Evolutionary conservation across 1,140 invertebrate genomes (phyloP).

Genomic region (Charaxes varanes): DNA sequence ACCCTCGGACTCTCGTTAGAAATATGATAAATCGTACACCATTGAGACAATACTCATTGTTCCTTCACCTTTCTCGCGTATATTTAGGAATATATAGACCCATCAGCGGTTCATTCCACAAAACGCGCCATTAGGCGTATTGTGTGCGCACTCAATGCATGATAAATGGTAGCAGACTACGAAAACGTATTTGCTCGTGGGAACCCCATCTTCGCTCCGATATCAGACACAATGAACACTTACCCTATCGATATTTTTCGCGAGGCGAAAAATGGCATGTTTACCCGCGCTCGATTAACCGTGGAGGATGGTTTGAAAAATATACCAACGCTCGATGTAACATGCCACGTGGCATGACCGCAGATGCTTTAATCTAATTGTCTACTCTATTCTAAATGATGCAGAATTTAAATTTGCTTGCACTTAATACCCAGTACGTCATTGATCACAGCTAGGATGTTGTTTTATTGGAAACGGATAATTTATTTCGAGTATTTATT

Average conservation of each 20-base stretch:
- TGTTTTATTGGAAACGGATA: slow-evolving; percentile 70
- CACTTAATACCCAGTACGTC: slow-evolving; percentile 24
- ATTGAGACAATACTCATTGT: slow-evolving; percentile 29
- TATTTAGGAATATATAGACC: slow-evolving; percentile 13
- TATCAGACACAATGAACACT: slow-evolving; percentile 40
- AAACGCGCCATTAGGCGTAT: slow-evolving; percentile 44
- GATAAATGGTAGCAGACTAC: slow-evolving; percentile 55
- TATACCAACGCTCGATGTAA: slow-evolving; percentile 33
- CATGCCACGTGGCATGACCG: slow-evolving; percentile 40
- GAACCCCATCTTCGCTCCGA: slow-evolving; percentile 36
- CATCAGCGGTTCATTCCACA: slow-evolving; percentile 31
- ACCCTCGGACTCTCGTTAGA: slow-evolving; percentile 12
- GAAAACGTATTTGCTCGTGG: slow-evolving; percentile 66
- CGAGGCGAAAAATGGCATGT: slow-evolving; percentile 63
- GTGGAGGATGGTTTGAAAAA: slow-evolving; percentile 61
- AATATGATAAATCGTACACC: slow-evolving; percentile 37
- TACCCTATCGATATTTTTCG: slow-evolving; percentile 59
- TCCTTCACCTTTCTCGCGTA: slow-evolving; percentile 20
- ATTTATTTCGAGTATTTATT: slow-evolving; percentile 71
- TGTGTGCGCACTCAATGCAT: slow-evolving; percentile 56
- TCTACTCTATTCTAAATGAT: slow-evolving; percentile 14
- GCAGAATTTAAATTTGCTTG: slow-evolving; percentile 22
- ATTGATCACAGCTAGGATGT: slow-evolving; percentile 39
- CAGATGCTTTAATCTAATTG: slow-evolving; percentile 12
- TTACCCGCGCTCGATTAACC: slow-evolving; percentile 67